Conservation (phyloP, 2,797 vertebrate species). For the Champsocephalus esox region DNA sequence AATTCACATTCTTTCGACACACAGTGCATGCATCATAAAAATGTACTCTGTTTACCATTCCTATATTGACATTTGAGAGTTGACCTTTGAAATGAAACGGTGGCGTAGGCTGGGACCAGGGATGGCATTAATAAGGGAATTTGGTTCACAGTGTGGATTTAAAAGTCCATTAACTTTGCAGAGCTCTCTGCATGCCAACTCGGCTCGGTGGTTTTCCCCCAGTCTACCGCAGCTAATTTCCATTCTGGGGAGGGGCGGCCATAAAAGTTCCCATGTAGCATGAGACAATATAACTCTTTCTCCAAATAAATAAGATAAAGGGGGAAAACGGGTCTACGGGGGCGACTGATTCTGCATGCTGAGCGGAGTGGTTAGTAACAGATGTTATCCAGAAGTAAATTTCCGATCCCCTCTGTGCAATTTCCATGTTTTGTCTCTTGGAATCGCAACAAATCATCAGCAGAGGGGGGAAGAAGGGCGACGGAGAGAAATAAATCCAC, state of each 20-base stretch:
- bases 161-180: conserved; percentile 91
- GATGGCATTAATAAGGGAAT: conserved; percentile 88
- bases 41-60: conserved; percentile 81
- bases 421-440: conserved; percentile 66
- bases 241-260: conserved; percentile 80
- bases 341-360: conserved; percentile 61
- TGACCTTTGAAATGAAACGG: conserved; percentile 87
- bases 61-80: conserved; percentile 85
- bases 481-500: conserved; percentile 43
- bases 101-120: conserved; percentile 73
- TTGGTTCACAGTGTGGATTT: conserved; percentile 87
- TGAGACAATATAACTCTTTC: conserved; percentile 76
- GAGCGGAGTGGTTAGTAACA: conserved; percentile 69
- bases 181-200: conserved; percentile 87
- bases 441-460: conserved; percentile 58
- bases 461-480: conserved; percentile 29
- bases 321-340: conserved; percentile 53
- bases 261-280: conserved; percentile 81
- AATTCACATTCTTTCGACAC: conserved; percentile 47
- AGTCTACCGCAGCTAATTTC: conserved; percentile 84
- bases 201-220: conserved; percentile 80
- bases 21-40: conserved; percentile 71
- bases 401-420: conserved; percentile 66
- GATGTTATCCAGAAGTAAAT: conserved; percentile 71
- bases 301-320: conserved; percentile 79